Conservation (phyloP, 2,113 vertebrate species). For the Malurus cyaneus region DNA sequence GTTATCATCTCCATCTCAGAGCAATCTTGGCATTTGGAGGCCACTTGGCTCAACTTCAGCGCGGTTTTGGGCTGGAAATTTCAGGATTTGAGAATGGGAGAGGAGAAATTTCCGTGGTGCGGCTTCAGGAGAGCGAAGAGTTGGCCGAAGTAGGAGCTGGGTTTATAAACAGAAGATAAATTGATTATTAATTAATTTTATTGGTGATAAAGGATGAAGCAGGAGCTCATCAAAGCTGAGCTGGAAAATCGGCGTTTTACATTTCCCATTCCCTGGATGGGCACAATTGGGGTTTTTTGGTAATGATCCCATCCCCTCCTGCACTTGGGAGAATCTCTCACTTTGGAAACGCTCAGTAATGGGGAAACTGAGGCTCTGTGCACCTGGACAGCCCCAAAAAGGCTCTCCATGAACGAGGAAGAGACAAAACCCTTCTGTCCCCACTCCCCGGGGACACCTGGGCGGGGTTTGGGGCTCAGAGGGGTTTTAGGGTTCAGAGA, state of each 20-base stretch:
- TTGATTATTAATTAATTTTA: too few species aligned
- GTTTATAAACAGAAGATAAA: not conserved
- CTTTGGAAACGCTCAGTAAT: rapidly evolving
- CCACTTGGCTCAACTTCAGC: not conserved
- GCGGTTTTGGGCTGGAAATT: not conserved
- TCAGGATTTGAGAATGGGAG: not conserved
- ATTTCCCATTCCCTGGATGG: not conserved
- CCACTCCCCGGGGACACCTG: not conserved
- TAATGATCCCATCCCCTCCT: rapidly evolving
- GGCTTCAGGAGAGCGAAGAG: rapidly evolving
- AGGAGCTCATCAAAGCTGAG: not conserved
- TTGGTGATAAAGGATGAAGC: not conserved
- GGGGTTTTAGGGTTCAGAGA: not conserved
- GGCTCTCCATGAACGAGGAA: not conserved
- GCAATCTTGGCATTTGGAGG: not conserved
- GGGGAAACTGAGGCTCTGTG: not conserved
- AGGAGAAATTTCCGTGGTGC: not conserved
- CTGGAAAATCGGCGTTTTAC: not conserved
- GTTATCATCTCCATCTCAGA: not conserved
- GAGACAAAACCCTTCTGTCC: not conserved
- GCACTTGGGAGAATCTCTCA: not conserved
- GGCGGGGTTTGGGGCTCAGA: not conserved
- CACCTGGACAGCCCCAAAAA: not conserved
- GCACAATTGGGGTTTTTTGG: not conserved
- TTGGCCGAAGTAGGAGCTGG: not conserved